A percentile compares a stretch with the other conserved stretches of the same genome.
These are phyloP conservation scores for Lepus timidus DNA, from an alignment of 2,113 vertebrate species.

Conservation along the genomic window DNA sequence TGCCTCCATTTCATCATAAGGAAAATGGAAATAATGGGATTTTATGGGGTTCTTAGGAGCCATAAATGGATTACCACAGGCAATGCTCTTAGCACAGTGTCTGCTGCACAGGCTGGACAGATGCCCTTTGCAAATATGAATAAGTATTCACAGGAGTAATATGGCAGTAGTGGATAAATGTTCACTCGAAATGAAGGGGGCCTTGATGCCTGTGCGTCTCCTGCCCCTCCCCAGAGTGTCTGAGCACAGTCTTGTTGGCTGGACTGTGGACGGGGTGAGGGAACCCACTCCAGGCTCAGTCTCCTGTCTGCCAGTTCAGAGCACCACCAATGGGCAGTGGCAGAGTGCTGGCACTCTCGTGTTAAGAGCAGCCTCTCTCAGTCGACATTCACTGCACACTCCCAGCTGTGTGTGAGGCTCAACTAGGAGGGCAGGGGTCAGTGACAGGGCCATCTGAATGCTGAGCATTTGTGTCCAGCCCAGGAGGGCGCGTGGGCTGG, in stretches of 20 bases:
- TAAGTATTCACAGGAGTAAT: neutral
- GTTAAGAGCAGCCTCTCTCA: neutral
- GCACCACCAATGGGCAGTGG: neutral
- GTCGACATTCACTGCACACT: too few species aligned
- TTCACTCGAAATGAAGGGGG: too few species aligned
- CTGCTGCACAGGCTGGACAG: neutral
- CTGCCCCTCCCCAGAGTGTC: neutral
- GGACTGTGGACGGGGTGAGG: neutral
- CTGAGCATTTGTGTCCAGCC: neutral
- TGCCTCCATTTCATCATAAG: neutral
- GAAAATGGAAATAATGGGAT: neutral
- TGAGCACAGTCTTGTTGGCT: neutral
- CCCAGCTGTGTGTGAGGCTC: too few species aligned
- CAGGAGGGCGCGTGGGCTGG: neutral
- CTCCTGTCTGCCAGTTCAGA: neutral
- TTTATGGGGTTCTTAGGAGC: neutral
- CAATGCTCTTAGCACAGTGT: neutral
- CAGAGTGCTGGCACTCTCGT: too few species aligned
- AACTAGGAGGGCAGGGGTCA: neutral
- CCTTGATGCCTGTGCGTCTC: neutral
- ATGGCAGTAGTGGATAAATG: rapidly evolving
- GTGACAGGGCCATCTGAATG: neutral
- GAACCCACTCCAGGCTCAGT: too few species aligned
- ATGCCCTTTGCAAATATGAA: rapidly evolving
- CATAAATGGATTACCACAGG: rapidly evolving